phyloP scores from a whole-genome alignment of 2,888 invertebrate genomes.

The Eustalomyia histrio region DNA sequence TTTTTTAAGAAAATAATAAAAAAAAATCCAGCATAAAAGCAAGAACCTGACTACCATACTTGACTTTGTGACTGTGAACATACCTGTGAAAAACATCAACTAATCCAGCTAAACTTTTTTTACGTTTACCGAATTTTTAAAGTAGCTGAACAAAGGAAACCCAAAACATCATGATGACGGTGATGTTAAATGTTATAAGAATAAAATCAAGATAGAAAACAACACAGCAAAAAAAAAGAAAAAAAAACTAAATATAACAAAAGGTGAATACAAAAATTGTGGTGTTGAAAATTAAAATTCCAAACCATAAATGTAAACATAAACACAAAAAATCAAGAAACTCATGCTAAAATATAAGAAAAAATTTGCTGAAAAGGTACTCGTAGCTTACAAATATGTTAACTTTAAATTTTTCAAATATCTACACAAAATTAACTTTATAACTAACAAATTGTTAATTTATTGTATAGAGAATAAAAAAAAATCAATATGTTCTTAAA shows the following conservation, averaged over 20 bases:
- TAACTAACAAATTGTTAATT: conserved; percentile 4
- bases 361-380: not conserved
- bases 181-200: conserved; percentile 21
- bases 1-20: conserved; percentile 10
- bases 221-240: conserved; percentile 13
- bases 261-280: not conserved
- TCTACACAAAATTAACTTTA: conserved; percentile 15
- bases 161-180: conserved; percentile 31
- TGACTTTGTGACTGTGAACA: conserved; percentile 19
- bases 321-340: not conserved
- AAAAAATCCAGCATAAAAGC: conserved; percentile 3
- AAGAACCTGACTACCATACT: conserved; percentile 36
- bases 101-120: conserved; percentile 25
- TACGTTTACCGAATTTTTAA: conserved; percentile 38
- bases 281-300: conserved; percentile 56
- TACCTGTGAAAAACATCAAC: conserved; percentile 14
- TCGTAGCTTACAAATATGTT: not conserved
- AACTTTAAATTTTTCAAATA: conserved; percentile 22
- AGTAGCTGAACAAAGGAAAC: not conserved
- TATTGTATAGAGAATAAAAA: not conserved
- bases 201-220: not conserved
- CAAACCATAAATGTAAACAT: conserved; percentile 29
- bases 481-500: conserved; percentile 28
- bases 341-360: not conserved
- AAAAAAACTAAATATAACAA: conserved; percentile 25